Conservation (phyloP, 2,888 invertebrate species). For the Hirtodrosophila histrioides region DNA sequence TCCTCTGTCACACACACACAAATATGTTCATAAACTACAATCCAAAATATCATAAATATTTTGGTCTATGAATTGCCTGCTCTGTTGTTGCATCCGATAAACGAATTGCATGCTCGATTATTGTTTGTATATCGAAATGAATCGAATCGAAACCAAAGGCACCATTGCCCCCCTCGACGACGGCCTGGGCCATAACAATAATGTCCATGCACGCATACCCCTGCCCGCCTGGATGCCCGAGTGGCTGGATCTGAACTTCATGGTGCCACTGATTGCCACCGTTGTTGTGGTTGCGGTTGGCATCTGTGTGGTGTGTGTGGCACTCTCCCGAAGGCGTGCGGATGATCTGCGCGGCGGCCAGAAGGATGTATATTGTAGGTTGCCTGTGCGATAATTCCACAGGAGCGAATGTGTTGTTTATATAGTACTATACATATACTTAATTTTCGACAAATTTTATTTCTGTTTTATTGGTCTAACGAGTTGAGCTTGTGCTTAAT, state of each 20-base stretch:
- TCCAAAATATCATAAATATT: conserved; percentile 33
- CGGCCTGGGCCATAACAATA: conserved; percentile 84
- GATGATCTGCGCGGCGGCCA: conserved; percentile 93
- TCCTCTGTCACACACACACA: conserved; percentile 20
- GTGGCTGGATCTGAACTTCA: conserved; percentile 95
- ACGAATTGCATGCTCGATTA: conserved; percentile 46
- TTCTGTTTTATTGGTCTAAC: conserved; percentile 52
- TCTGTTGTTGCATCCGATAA: conserved; percentile 56
- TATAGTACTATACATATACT: conserved; percentile 1
- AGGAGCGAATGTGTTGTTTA: conserved; percentile 11
- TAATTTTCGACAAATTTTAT: conserved; percentile 54
- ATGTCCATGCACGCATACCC: conserved; percentile 85
- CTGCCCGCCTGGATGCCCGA: conserved; percentile 91
- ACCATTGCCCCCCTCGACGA: conserved; percentile 92
- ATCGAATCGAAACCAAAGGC: conserved; percentile 85
- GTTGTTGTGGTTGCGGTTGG: conserved; percentile 95
- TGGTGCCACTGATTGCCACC: conserved; percentile 95
- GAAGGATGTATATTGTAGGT: conserved; percentile 91
- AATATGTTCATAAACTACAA: conserved; percentile 1
- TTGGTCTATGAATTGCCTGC: conserved; percentile 50
- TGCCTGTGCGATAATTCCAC: conserved; percentile 11
- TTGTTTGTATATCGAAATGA: conserved; percentile 22
- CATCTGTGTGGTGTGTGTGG: conserved; percentile 95
- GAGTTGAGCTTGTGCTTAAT: conserved; percentile 5
- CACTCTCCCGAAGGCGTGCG: conserved; percentile 91